phyloP scores from a whole-genome alignment of 2,888 invertebrate genomes.

The Eristalis arbustorum region DNA sequence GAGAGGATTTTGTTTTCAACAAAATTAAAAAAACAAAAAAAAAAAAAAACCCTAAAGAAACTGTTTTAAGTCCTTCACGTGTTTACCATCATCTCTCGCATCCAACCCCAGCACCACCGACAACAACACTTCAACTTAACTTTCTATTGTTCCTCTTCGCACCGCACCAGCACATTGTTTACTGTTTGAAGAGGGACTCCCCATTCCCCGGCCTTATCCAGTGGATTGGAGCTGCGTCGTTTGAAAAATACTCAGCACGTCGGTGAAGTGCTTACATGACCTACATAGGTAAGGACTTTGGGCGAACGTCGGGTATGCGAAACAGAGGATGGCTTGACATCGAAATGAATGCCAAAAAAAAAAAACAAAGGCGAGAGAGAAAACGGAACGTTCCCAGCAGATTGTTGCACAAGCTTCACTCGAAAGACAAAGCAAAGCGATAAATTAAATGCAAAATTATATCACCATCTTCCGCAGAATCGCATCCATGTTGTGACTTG shows the following conservation, averaged over 20 bases:
- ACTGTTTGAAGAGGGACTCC: neutral
- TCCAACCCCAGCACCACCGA: neutral
- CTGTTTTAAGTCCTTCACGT: neutral
- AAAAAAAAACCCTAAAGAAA: neutral
- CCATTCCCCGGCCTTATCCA: neutral
- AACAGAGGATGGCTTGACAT: neutral
- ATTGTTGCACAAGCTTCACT: neutral
- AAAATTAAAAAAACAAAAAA: neutral
- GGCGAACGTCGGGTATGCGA: neutral
- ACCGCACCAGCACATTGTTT: neutral
- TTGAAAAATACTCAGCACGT: neutral
- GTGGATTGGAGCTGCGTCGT: neutral
- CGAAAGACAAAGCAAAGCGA: constrained; percentile 36
- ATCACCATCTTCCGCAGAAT: constrained; percentile 44
- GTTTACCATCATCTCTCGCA: neutral
- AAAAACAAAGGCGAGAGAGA: neutral
- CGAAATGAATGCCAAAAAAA: neutral
- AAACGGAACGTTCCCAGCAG: neutral
- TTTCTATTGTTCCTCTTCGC: neutral
- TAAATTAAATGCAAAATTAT: constrained; percentile 58
- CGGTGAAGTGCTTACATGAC: neutral
- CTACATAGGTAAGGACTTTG: neutral
- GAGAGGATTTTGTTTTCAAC: neutral
- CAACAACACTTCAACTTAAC: neutral
- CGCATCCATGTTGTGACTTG: constrained; percentile 4